Evolutionary conservation across 1,140 invertebrate genomes (phyloP), one percentile per base, ranked within the genome.

Genomic region (Caerostris extrusa): DNA sequence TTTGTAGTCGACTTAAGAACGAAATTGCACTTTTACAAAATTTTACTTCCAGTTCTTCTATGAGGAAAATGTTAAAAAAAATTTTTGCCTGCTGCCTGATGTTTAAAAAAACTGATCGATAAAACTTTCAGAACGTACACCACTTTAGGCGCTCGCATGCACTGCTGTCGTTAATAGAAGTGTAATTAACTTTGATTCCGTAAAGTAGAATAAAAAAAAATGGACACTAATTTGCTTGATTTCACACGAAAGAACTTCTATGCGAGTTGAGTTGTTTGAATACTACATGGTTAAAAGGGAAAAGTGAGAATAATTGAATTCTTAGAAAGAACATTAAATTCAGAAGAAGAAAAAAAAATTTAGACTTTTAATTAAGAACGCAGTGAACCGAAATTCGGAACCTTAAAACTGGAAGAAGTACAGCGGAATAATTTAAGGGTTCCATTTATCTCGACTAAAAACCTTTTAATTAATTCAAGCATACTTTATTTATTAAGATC

Each of bases 301-400:
- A n/a, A n/a, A n/a, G n/a, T n/a, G n/a, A 53, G 12, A 81, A 81
- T 81, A 81, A 81, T 81, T 50, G 53, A 81, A 81, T 81, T 7
- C 4, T 12, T 7, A 5, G 0, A 50, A 10, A 50, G 6, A 81
- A 50, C n/a, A 50, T 81, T 81, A 55, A 55, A 19, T 34, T 17
- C 19, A 55, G 17, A 8, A 55, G 71, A 55, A 55, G 71, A 19
- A 19, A 50, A 81, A 55, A 81, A n/a, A n/a, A 81, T n/a, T 81
- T 14, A 17, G 14, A 64, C n/a, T 12, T 64, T 17, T 64, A 64
- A 64, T 64, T 64, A 64, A 64, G 61, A 64, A 64, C 61, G 14
- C 14, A 64, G n/a, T n/a, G 61, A 17, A 17, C n/a, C n/a, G n/a
- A 17, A 64, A 17, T 17, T 5, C 14, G 17, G 3, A 64, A n/a